These are phyloP conservation scores for Xiphophorus birchmanni DNA, from an alignment of 2,797 vertebrate genomes.

Conservation along the genomic window DNA sequence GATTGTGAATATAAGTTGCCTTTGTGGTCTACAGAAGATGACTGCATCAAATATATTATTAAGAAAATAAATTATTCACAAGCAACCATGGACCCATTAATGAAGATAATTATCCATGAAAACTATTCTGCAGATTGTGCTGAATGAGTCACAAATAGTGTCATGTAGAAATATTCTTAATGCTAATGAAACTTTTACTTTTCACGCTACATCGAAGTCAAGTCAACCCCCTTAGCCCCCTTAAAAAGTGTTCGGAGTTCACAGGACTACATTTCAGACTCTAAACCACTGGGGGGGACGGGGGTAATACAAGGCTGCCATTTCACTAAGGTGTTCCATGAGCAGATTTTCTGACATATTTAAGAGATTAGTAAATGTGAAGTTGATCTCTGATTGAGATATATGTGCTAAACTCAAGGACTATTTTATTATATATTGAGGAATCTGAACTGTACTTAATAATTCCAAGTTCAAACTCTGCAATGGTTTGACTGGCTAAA, in stretches of 20 bases:
- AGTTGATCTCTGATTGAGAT: neutral
- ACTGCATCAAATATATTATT: neutral
- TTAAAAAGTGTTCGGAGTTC: neutral
- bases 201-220: neutral
- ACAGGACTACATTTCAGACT: neutral
- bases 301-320: too few species aligned
- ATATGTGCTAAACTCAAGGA: neutral
- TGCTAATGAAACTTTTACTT: neutral
- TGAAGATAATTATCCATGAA: constrained; percentile 16
- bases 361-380: neutral
- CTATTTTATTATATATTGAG: neutral
- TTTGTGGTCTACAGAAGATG: neutral
- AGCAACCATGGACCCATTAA: neutral
- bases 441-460: too few species aligned
- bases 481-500: neutral
- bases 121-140: constrained; percentile 11
- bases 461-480: neutral
- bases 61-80: neutral
- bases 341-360: neutral
- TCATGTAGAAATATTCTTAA: neutral
- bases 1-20: neutral
- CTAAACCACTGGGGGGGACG: too few species aligned
- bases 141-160: neutral
- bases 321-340: neutral
- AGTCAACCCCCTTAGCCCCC: neutral